Evolutionary conservation across 2,797 vertebrate species (phyloP).

Genomic region (Alcedo atthis): DNA sequence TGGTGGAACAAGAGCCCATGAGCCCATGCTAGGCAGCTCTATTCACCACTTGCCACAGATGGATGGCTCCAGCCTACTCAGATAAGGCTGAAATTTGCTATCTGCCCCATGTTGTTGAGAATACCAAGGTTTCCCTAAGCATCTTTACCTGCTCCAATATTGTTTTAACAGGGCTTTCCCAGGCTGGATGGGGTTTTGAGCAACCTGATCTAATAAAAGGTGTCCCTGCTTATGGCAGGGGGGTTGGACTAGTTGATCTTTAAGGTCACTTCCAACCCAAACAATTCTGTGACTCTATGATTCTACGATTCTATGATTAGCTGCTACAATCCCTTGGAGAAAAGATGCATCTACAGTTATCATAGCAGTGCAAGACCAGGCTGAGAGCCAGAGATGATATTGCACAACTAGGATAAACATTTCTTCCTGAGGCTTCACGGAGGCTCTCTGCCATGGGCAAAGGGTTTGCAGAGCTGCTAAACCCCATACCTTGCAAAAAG

Average conservation of each 20-base stretch:
- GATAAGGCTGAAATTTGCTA: background rate
- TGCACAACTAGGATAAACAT: background rate
- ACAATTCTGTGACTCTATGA: background rate
- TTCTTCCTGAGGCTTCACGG: background rate
- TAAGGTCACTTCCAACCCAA: background rate
- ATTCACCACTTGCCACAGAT: rapidly evolving
- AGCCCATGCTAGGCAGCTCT: background rate
- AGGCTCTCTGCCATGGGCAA: background rate
- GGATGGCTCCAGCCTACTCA: rapidly evolving
- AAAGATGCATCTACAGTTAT: background rate
- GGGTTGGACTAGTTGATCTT: background rate
- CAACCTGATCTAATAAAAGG: background rate
- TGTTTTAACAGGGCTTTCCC: background rate
- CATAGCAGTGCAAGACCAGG: background rate
- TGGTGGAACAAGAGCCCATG: background rate
- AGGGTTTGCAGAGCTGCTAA: background rate
- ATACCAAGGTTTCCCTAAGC: background rate
- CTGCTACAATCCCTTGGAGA: background rate
- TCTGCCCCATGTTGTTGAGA: rapidly evolving
- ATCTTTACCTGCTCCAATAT: background rate
- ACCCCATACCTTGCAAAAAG: conserved; percentile 58
- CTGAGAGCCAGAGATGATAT: background rate
- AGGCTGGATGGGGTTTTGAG: too few species aligned
- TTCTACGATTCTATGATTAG: background rate
- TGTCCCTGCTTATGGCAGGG: background rate